Base-by-base conservation (phyloP, 2,888 invertebrate species). In the Aricia artaxerxes region DNA sequence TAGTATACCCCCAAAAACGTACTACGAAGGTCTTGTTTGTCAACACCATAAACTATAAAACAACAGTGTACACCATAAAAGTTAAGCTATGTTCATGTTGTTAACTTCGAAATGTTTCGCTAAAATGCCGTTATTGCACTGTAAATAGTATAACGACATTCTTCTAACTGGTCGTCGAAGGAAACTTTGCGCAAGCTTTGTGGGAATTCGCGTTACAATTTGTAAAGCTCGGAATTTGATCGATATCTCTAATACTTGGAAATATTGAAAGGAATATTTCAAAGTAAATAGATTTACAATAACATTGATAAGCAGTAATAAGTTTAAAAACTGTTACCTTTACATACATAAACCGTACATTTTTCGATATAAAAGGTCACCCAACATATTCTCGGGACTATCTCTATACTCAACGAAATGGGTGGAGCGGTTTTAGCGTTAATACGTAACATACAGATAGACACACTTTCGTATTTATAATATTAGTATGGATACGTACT, bases 81-180 rank as follows among this genome's bases (percentile, higher is more conserved):
- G 69, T 69, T 2, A 38, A 38, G 31, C 69, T 69, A 69, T 69
- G 69, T 69, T 35, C 35, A 38, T 38, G 35, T 69, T 69, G 31
- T 69, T 13, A 16, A 38, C 69, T 16, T 1, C 13, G 35, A 35
- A 76, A 75, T 53, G 38, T 76, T 76, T 76, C 6, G 76, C 76
- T 76, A 35, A 76, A 57, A 76, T 16, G 53, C 44, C 40, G 40
- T 53, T 76, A 35, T 76, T 53, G 35, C 9, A 31, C 57, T 53
- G 76, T 31, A 75, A 49, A 75, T 53, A 35, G 76, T 35, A 6
- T 5, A 76, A 76, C 75, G 13, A 75, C 76, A 76, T 76, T 76
- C 57, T 53, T 44, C n/a, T 24, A 35, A 75, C 75, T 31, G 4
- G 49, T 31, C 13, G 75, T 75, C 31, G 49, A 40, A 73, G 75